Percentiles rank a stretch among this genome's conserved stretches.
Conservation (phyloP, 1,140 invertebrate species). For the Drosophila eugracilis region DNA sequence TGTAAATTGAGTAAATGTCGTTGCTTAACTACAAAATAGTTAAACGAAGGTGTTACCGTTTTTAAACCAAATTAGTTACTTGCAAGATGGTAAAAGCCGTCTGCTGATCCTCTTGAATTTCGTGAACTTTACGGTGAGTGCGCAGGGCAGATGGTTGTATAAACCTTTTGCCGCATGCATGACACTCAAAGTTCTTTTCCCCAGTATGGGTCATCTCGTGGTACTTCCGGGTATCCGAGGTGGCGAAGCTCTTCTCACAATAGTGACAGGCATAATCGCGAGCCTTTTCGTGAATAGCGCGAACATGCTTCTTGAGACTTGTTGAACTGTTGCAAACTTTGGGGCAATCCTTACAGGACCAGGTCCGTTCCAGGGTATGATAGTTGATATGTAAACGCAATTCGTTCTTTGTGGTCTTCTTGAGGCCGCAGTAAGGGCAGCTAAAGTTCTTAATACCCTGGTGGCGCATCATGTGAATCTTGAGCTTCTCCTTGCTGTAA, state of each 20-base stretch:
- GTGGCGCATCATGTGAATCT: conserved; percentile 75
- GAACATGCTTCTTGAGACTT: conserved; percentile 71
- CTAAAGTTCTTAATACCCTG: conserved; percentile 76
- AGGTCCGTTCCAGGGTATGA: conserved; percentile 74
- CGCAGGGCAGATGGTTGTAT: conserved; percentile 71
- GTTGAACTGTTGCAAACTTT: conserved; percentile 74
- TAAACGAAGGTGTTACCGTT: background rate
- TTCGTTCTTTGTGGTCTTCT: conserved; percentile 75
- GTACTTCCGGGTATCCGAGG: conserved; percentile 71
- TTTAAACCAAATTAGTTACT: conserved; percentile 7
- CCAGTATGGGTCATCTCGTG: conserved; percentile 85
- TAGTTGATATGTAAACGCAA: conserved; percentile 76
- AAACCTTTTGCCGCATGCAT: conserved; percentile 65
- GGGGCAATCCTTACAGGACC: conserved; percentile 65
- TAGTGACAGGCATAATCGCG: conserved; percentile 66
- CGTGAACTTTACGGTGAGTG: conserved; percentile 67
- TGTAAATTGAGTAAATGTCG: too few species aligned
- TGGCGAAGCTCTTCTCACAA: conserved; percentile 72
- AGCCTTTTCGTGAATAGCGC: conserved; percentile 66
- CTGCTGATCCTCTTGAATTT: background rate
- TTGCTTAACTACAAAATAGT: too few species aligned
- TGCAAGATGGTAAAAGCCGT: conserved; percentile 8
- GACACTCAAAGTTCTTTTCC: conserved; percentile 81
- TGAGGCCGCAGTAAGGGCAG: conserved; percentile 75
- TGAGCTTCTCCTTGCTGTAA: conserved; percentile 65